A percentile compares a stretch with the other conserved stretches of the same genome.
Evolutionary conservation across 1,140 invertebrate species (phyloP).

Genomic region (Melanaphis sacchari): DNA sequence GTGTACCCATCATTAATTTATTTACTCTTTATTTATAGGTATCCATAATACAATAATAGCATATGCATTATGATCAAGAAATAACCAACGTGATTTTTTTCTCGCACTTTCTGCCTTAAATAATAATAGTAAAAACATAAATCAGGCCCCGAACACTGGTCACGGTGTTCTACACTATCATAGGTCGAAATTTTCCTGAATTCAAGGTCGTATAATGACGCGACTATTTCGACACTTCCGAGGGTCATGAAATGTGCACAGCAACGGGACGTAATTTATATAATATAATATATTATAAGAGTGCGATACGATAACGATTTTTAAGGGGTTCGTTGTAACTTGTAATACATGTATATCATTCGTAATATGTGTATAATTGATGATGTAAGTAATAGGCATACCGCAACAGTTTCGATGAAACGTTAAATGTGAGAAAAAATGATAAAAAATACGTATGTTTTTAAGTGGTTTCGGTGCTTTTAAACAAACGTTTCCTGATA

Average conservation of each 20-base stretch:
- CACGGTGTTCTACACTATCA: background rate
- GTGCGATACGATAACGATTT: background rate
- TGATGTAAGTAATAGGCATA: background rate
- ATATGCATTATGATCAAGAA: no score
- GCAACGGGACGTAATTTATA: background rate
- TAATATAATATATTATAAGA: background rate
- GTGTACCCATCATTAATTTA: no score
- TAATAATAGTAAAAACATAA: background rate
- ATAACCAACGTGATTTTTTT: no score
- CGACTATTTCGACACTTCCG: background rate
- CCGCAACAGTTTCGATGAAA: background rate
- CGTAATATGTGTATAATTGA: background rate
- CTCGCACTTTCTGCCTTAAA: background rate
- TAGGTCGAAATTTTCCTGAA: background rate
- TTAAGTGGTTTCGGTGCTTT: no score
- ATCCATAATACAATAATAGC: no score
- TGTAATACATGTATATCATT: background rate
- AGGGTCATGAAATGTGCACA: background rate
- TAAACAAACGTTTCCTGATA: background rate
- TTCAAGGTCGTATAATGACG: background rate
- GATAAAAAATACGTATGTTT: background rate
- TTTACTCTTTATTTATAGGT: no score
- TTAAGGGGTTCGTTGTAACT: background rate
- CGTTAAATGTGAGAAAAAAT: background rate
- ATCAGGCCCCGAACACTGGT: background rate